A percentile compares a stretch with the other conserved stretches of the same genome.
Evolutionary conservation across 2,113 vertebrate species (phyloP).

Genomic region (Caretta caretta): DNA sequence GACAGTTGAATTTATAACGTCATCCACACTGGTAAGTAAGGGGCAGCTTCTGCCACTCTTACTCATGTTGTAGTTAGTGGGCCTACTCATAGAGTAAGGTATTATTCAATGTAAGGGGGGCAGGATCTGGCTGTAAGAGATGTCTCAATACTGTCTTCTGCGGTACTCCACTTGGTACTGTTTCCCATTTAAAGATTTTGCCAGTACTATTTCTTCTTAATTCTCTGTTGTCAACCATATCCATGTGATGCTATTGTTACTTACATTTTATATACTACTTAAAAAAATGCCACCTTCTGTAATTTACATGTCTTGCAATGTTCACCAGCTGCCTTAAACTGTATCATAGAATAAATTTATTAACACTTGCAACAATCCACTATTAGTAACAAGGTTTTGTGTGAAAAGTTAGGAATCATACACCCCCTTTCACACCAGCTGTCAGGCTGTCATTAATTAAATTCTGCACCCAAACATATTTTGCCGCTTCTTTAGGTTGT

Average conservation of each 20-base stretch:
- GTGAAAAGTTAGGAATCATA: constrained; percentile 50
- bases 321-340: constrained; percentile 60
- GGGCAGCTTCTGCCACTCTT: not conserved
- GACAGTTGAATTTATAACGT: not conserved
- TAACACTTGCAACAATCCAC: constrained; percentile 19
- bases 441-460: constrained; percentile 23
- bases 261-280: constrained; percentile 64
- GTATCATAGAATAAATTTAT: constrained; percentile 53
- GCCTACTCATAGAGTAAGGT: not conserved
- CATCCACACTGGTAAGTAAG: not conserved
- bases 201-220: not conserved
- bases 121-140: not conserved
- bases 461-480: constrained; percentile 36
- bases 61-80: not conserved
- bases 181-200: constrained; percentile 1
- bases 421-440: not conserved
- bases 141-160: not conserved
- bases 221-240: constrained; percentile 52
- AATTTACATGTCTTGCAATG: constrained; percentile 30
- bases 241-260: constrained; percentile 43
- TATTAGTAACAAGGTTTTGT: constrained; percentile 10
- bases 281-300: constrained; percentile 29
- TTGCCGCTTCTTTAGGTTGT: constrained; percentile 33
- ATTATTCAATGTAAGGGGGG: not conserved
- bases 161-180: not conserved